phyloP scores from a whole-genome alignment of 2,113 vertebrate species.

The Hyperopisus bebe region DNA sequence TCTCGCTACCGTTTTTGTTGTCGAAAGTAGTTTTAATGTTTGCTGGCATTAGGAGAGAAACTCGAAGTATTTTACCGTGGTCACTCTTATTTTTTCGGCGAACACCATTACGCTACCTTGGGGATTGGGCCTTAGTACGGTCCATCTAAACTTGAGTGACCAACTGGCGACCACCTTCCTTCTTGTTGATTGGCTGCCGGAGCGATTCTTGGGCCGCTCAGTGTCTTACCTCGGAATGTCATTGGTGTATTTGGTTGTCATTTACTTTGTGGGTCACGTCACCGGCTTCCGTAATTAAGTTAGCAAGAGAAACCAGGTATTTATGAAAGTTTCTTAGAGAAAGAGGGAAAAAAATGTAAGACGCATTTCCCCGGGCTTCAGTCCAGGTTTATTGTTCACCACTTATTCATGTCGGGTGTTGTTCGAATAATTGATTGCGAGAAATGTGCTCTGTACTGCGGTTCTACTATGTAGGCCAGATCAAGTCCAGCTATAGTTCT shows the following conservation, averaged over 20 bases:
- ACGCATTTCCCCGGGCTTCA: not conserved
- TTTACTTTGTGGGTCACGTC: constrained; percentile 38
- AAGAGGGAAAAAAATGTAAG: not conserved
- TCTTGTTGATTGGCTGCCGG: constrained; percentile 47
- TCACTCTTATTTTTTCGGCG: constrained; percentile 37
- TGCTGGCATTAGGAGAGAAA: not conserved
- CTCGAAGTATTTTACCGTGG: constrained; percentile 18
- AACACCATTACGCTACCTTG: constrained; percentile 50
- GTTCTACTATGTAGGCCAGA: not conserved
- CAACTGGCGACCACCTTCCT: constrained; percentile 26
- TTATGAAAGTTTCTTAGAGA: constrained; percentile 17
- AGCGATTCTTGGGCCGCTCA: constrained; percentile 41
- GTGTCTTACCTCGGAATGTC: constrained; percentile 30
- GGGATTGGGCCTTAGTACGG: constrained; percentile 58
- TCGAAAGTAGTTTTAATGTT: constrained; percentile 28
- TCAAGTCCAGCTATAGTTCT: not conserved
- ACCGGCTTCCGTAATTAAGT: constrained; percentile 59
- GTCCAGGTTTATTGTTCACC: not conserved
- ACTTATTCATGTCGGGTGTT: not conserved
- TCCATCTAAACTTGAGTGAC: constrained; percentile 49
- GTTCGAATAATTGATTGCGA: not conserved
- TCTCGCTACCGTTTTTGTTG: constrained; percentile 12
- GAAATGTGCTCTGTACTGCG: not conserved
- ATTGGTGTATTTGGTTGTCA: constrained; percentile 53
- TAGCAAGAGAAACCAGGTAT: constrained; percentile 55